Base-by-base conservation (phyloP, 1,140 invertebrate genomes). In the Maniola jurtina region DNA sequence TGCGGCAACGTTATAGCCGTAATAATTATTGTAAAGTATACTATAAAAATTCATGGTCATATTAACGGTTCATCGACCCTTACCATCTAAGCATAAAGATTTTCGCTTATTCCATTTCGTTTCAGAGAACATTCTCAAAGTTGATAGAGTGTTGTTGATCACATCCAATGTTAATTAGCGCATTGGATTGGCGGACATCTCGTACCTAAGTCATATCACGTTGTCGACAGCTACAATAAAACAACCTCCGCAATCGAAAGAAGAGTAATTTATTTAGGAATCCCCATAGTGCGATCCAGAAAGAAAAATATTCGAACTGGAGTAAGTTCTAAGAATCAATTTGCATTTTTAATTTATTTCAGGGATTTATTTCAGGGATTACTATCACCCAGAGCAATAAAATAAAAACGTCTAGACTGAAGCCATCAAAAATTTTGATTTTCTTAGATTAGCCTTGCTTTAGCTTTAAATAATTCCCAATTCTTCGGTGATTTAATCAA, bases 361-460 rank as follows among this genome's bases (percentile, higher is more conserved):
- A 42, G 15, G 15, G 55, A 57, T 38, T 57, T 61, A 52, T 38
- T 64, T 68, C 60, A 42, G 15, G 15, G 55, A 57, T 38, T 57
- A 57, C 55, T 57, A 15, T 58, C 56, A 64, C 36, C 56, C 52
- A 54, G 47, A 45, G 57, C 48, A 64, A 68, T 64, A 57, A 64
- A 64, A 63, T 60, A 64, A 50, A 64, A 68, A 64, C 61, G 66
- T 68, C 61, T 68, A 68, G 66, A 68, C 66, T 64, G 47, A 64
- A 68, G 56, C 60, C 38, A 63, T 68, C 61, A 57, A 60, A 68
- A 61, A 61, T 56, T 68, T 61, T 55, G 59, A 62, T 56, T 67
- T 60, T 58, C 61, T 63, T 60, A 38, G 56, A 68, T 60, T 66
- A 11, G 25, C 57, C 48, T 59, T 59, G 52, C 13, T 63, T 63